Base-by-base conservation (phyloP, 2,797 vertebrate species). In the Silurus lanzhouensis region DNA sequence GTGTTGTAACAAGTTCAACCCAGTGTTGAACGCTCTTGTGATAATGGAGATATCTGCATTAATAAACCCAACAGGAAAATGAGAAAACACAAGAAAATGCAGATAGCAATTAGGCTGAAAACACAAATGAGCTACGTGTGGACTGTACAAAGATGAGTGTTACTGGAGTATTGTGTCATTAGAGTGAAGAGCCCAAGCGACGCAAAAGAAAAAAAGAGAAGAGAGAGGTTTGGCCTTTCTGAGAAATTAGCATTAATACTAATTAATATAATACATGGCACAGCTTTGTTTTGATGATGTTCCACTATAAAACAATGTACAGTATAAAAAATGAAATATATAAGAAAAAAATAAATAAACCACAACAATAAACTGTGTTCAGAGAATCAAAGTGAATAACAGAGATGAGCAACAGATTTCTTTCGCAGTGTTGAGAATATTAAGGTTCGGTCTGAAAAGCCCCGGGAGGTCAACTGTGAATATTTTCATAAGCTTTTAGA, bases 251-350 rank as follows among this genome's bases (percentile, higher is more conserved):
- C 48, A 52, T 52, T 52, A 7, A 7, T 52, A 52, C 48, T 89
- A 87, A 93, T 93, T 94, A 93, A 94, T 91, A 88, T 90, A 93
- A 91, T 87, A 85, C 80, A 91, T 88, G 74, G 83, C 87, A 22
- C 5, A 71, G 87, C 82, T 82, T 44, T 7, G 52, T 83, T 85
- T 88, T 81, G 80, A 83, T 78, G 76, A 91, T 87, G 83, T 87
- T 85, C 44, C 80, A 70, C 83, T 60, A 68, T 86, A 89, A 71
- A 84, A 46, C 1, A 38, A 72, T 48, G 7, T 77, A 13, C 77
- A 60, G 31, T 25, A 25, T 57, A 31, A 48, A n/a, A 5, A 44
- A 38, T 3, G 9, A 9, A 52, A 52, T 52, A 52, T 52, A 52
- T 52, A 52, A 52, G 6, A 52, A 52, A 52, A 52, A 52, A 52